Conservation (phyloP, 2,797 vertebrate species). For the Dallia pectoralis region DNA sequence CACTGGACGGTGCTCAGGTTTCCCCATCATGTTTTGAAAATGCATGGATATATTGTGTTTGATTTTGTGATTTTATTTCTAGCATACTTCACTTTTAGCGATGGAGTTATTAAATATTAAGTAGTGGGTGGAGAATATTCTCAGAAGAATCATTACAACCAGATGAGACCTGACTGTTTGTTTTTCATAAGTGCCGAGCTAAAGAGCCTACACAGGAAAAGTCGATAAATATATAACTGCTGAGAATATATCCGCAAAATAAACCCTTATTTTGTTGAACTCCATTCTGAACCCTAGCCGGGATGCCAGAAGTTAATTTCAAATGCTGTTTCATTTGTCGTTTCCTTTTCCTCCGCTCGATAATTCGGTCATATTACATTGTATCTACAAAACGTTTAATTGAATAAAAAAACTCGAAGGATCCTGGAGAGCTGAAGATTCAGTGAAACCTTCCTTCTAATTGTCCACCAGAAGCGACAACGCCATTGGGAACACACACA, state of each 20-base stretch:
- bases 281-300: neutral
- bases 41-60: neutral
- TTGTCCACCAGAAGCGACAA: no score
- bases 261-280: neutral
- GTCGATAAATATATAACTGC: neutral
- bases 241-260: neutral
- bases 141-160: neutral
- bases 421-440: no score
- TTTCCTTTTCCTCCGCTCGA: no score
- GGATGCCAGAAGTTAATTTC: neutral
- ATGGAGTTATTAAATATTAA: neutral
- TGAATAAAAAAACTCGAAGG: no score
- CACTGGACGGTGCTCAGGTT: neutral
- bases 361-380: no score
- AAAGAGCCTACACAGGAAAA: conserved; percentile 3
- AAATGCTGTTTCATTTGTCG: neutral
- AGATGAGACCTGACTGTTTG: neutral
- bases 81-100: neutral
- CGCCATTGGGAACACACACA: no score
- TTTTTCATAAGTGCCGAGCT: conserved; percentile 6
- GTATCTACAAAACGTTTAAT: no score
- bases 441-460: no score
- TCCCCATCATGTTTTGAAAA: neutral
- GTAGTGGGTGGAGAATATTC: neutral
- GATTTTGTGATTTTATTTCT: conserved; percentile 1